Base-by-base conservation (phyloP, 2,113 vertebrate genomes). In the Brachionichthys hirsutus region DNA sequence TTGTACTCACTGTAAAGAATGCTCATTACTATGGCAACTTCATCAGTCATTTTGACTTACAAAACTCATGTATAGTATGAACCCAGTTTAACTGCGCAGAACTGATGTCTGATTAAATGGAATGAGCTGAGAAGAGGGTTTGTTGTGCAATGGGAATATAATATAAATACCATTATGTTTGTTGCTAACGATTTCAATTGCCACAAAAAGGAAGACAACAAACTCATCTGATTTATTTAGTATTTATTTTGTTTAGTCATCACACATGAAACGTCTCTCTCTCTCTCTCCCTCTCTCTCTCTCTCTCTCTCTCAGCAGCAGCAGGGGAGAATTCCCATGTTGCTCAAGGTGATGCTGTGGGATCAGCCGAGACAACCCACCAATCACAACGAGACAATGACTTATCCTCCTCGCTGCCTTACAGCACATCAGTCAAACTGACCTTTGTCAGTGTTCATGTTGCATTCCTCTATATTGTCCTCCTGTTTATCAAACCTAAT, bases 371-470 rank as follows among this genome's bases (percentile, higher is more conserved):
- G 86, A 82, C 86, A 75, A 75, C 51, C 58, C 73, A 84, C 81
- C 87, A 80, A 83, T 87, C 83, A 77, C 73, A 51, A 61, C 55
- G 54, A 70, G 78, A 87, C 85, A 87, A 83, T 88, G 84, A 85
- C 66, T 20, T 78, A 78, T 86, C 78, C 61, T 80, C 56, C 77
- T 80, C 81, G 82, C 84, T 56, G 75, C 66, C 67, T 80, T 85
- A 85, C 85, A 81, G 80, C 65, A 85, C 84, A 90, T 89, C 88
- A 88, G 70, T 89, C 83, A 87, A 84, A 78, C 65, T 16, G 43
- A 71, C 84, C 84, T 82, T 85, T 88, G 86, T 85, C 73, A 15
- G 68, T 9, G 1, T 49, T 43, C 51, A 66, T 9, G 1, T 50
- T 43, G 56, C 66, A 82, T 86, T 88, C 85, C 85, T 77, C 54